Evolutionary conservation across 2,113 vertebrate species (phyloP), one percentile per base, ranked within the genome.

Genomic region (Ceyx margarethae): DNA sequence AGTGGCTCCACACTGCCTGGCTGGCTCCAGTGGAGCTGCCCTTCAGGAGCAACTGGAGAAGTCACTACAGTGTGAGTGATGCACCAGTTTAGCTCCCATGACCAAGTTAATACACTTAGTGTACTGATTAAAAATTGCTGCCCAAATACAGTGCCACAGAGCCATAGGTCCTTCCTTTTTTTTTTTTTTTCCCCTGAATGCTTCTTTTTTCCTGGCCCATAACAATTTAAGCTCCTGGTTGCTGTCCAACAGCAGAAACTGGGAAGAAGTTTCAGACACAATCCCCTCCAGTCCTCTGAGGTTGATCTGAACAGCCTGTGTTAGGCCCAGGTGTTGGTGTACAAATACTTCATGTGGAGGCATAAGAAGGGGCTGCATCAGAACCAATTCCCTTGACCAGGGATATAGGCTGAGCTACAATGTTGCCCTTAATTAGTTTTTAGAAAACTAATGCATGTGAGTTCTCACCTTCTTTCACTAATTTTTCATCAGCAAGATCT

Each of bases 241-340:
- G 0, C 51, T 67, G 37, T 21, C 16, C 26, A 66, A 31, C 8
- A 31, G 26, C 28, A 65, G 64, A 57, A 74, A 29, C 25, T 31
- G 33, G 28, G 40, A 82, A 75, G 5, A 76, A 3, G 5, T 65
- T 93, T 80, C 67, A 53, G 5, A 13, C 50, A 54, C 22, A 23
- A 17, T 14, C 10, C 8, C 13, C 15, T 83, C 15, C 5, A 10
- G 40, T 64, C 28, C n/a, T 50, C 31, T 46, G 40, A 57, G 60
- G 8, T 4, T 26, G 53, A 8, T 74, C 37, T 54, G 31, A 88
- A 29, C 15, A 48, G 33, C 18, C 16, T 0, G 0, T 45, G 35
- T 67, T 57, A 48, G 10, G 60, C 29, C 23, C 57, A 72, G 17
- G 17, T 54, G 35, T 3, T 73, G 48, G 12, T 26, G 29, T 31